phyloP scores from a whole-genome alignment of 2,888 invertebrate genomes.

The Oscheius sp. region DNA sequence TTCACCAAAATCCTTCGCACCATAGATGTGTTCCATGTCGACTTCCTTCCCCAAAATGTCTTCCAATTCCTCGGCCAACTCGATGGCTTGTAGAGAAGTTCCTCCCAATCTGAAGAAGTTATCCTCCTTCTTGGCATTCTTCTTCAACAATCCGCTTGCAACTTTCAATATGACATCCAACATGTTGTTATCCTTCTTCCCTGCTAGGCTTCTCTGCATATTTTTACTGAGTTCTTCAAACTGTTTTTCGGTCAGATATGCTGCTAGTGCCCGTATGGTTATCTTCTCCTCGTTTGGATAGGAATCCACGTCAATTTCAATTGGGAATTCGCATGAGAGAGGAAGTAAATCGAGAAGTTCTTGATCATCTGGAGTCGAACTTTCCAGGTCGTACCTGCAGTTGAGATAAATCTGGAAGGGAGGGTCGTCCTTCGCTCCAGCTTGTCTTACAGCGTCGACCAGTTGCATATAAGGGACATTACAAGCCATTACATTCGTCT shows the following conservation, averaged over 20 bases:
- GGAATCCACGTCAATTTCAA: slow-evolving; percentile 56
- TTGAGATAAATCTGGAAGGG: slow-evolving; percentile 62
- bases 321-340: slow-evolving; percentile 45
- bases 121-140: background rate
- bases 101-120: slow-evolving; percentile 29
- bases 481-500: background rate
- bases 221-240: background rate
- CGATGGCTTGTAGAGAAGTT: slow-evolving; percentile 28
- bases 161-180: slow-evolving; percentile 1
- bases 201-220: background rate
- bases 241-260: background rate
- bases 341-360: slow-evolving; percentile 43
- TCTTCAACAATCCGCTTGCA: slow-evolving; percentile 19
- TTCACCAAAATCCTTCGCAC: background rate
- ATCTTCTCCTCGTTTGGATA: background rate
- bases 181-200: background rate
- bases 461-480: slow-evolving; percentile 32
- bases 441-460: background rate
- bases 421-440: background rate
- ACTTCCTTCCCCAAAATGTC: slow-evolving; percentile 19
- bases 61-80: slow-evolving; percentile 31
- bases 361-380: slow-evolving; percentile 50
- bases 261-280: slow-evolving; percentile 21
- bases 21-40: slow-evolving; percentile 26
- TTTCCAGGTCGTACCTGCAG: slow-evolving; percentile 65